Percentiles rank a stretch among this genome's conserved stretches.
Evolutionary conservation across 2,888 invertebrate species (phyloP).

Genomic region (Pycnomerus fuliginosus): DNA sequence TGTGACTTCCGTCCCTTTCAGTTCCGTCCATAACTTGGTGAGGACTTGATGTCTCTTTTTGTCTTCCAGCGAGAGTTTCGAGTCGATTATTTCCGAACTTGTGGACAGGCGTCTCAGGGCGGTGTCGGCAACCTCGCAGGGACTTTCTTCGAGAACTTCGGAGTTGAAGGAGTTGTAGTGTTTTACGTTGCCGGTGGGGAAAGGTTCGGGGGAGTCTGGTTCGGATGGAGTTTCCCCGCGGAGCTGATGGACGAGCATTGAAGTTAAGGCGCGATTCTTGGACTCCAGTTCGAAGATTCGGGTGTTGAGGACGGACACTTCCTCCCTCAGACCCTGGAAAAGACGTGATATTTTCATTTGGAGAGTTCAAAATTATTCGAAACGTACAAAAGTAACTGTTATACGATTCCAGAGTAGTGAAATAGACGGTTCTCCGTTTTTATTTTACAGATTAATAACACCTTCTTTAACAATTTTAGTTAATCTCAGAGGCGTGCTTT

Average conservation of each 20-base stretch:
- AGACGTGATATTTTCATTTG: too few relatives aligned
- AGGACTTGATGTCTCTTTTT: constrained; percentile 65
- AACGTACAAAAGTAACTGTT: too few relatives aligned
- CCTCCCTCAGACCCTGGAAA: constrained; percentile 72
- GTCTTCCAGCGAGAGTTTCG: constrained; percentile 62
- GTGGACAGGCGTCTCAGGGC: constrained; percentile 45
- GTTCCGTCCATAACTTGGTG: constrained; percentile 64
- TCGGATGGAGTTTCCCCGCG: constrained; percentile 46
- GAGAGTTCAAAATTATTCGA: too few relatives aligned
- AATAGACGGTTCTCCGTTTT: too few relatives aligned
- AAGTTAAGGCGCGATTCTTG: constrained; percentile 73
- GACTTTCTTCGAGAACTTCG: constrained; percentile 44
- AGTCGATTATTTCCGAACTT: constrained; percentile 50
- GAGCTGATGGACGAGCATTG: constrained; percentile 67
- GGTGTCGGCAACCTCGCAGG: constrained; percentile 28
- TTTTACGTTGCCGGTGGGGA: constrained; percentile 40
- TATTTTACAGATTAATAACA: too few relatives aligned
- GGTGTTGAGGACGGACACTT: constrained; percentile 70
- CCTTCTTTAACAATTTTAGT: too few relatives aligned
- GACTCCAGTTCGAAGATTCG: constrained; percentile 76
- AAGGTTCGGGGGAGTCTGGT: constrained; percentile 35
- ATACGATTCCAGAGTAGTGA: too few relatives aligned
- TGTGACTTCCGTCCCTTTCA: constrained; percentile 64
- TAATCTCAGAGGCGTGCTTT: too few relatives aligned
- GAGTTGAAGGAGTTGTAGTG: constrained; percentile 53